Base-by-base conservation (phyloP, 2,888 invertebrate species). In the Phaedon cochleariae region DNA sequence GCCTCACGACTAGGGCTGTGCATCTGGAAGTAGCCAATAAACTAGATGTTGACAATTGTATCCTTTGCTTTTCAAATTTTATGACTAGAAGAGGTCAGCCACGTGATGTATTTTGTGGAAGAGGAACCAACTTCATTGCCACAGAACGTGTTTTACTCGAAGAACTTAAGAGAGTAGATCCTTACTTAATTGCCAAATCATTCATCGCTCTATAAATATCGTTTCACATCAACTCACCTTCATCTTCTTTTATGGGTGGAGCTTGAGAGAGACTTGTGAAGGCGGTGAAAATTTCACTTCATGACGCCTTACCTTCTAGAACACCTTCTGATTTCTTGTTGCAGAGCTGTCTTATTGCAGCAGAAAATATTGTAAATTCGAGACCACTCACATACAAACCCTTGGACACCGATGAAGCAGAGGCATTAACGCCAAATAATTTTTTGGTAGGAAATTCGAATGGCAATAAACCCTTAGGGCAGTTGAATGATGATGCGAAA, bases 311-410 rank as follows among this genome's bases (percentile, higher is more conserved):
- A 41, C 58, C 63, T 5, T 46, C 58, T 2, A 63, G 59, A 54
- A 59, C 15, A 22, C 54, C 64, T 41, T 31, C 49, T 1, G 51
- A 65, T 18, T 29, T 20, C 9, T 2, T 61, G 15, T 45, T 65
- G 2, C 31, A 22, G 0, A 57, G 34, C 48, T 52, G 52, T 46
- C 51, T 67, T n/a, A 48, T 59, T 15, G 29, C 55, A 29, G 59
- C 60, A 46, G 62, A 58, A 51, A 62, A 59, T 49, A 64, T 66
- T 7, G 59, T 66, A 9, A 66, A 63, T 37, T 63, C 66, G n/a
- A 62, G 66, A 55, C 54, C 62, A 9, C 51, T 66, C 10, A 59
- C 62, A 15, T 66, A 66, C 21, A n/a, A 57, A 21, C 61, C 65
- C 12, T 55, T 66, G 22, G 62, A 62, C n/a, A 34, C 59, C 17